Conservation (phyloP, 1,140 invertebrate genomes). For the Melipona quadrifasciata region DNA sequence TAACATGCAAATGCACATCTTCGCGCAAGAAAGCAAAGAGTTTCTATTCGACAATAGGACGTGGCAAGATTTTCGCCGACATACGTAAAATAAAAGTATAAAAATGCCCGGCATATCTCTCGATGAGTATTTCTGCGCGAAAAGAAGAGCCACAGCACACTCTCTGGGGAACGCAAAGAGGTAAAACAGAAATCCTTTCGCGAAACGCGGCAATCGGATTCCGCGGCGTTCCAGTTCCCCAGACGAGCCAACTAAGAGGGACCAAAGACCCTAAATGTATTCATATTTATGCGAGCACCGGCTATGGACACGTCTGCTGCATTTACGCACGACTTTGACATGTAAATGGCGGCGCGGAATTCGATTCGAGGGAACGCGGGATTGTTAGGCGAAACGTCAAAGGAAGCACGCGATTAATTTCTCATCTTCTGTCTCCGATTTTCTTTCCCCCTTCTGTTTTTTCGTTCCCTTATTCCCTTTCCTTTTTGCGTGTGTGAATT, state of each 20-base stretch:
- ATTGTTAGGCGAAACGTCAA: conserved; percentile 30
- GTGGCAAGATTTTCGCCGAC: too few relatives aligned
- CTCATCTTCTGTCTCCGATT: background rate
- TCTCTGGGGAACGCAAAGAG: background rate
- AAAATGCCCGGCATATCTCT: too few relatives aligned
- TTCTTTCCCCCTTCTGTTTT: background rate
- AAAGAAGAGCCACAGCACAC: background rate
- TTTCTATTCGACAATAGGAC: too few relatives aligned
- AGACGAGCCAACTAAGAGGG: background rate
- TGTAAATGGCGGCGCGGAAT: conserved; percentile 25
- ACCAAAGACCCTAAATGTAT: conserved; percentile 2
- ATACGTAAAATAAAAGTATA: too few relatives aligned
- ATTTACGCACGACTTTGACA: conserved; percentile 30
- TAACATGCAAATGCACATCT: too few relatives aligned
- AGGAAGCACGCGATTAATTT: conserved; percentile 32
- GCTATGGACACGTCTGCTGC: background rate
- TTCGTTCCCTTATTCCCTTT: too few relatives aligned
- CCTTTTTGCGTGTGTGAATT: conserved; percentile 9
- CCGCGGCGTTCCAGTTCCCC: background rate
- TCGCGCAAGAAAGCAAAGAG: too few relatives aligned
- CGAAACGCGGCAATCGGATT: background rate
- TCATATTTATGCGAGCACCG: conserved; percentile 24
- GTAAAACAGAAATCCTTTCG: background rate
- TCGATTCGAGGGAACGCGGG: background rate
- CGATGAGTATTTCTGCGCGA: background rate